These are phyloP conservation scores for Cylindroiulus punctatus DNA, from an alignment of 2,888 invertebrate species.

Conservation along the genomic window DNA sequence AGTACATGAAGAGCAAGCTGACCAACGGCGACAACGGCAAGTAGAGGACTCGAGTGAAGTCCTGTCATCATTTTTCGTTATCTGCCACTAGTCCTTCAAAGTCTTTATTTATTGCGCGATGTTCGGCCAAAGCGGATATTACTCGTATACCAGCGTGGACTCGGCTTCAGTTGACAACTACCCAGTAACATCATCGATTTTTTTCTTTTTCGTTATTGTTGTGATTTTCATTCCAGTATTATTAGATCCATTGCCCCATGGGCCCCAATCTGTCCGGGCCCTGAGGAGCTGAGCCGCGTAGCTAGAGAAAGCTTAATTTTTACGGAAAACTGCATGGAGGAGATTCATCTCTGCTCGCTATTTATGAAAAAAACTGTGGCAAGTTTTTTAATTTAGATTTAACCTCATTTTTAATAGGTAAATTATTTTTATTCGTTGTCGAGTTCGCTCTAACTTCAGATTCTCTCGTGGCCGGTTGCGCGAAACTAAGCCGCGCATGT, in stretches of 20 bases:
- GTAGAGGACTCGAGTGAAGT: neutral
- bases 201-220: neutral
- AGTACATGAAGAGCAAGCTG: conserved; percentile 83
- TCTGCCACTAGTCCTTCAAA: neutral
- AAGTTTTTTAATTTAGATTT: too few relatives aligned
- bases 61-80: neutral
- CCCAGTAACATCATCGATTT: neutral
- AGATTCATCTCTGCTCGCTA: too few relatives aligned
- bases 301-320: too few relatives aligned
- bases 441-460: too few relatives aligned
- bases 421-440: too few relatives aligned
- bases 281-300: too few relatives aligned
- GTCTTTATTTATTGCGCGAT: neutral
- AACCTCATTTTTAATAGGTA: too few relatives aligned
- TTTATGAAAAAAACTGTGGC: too few relatives aligned
- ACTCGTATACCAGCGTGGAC: neutral
- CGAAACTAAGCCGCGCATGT: too few relatives aligned
- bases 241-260: neutral
- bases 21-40: conserved; percentile 62
- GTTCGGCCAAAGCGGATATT: neutral
- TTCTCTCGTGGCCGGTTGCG: too few relatives aligned
- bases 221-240: neutral
- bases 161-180: neutral
- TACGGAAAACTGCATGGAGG: too few relatives aligned
- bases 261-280: too few relatives aligned